Percentiles rank a stretch among this genome's conserved stretches.
phyloP scores from a whole-genome alignment of 2,113 vertebrate species.

The Hippocampus mohnikei region DNA sequence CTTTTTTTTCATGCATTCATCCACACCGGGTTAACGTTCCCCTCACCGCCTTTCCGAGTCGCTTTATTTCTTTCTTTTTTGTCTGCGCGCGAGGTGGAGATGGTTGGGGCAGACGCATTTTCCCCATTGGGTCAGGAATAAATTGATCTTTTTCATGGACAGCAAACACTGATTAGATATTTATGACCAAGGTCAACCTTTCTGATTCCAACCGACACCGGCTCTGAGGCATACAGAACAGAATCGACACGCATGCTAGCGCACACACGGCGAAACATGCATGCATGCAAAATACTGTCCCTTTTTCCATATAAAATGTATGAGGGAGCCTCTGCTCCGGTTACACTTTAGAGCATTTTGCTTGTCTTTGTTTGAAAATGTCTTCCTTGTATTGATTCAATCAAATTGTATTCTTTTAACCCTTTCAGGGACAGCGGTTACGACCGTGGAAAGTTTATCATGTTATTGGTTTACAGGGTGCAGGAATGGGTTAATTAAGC shows the following conservation, averaged over 20 bases:
- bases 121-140: slow-evolving; percentile 71
- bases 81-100: slow-evolving; percentile 48
- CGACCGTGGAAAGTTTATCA: too few species aligned
- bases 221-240: slow-evolving; percentile 68
- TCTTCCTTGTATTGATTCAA: slow-evolving; percentile 2
- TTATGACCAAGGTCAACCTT: slow-evolving; percentile 74
- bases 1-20: slow-evolving; percentile 48
- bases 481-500: neutral
- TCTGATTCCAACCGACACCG: slow-evolving; percentile 67
- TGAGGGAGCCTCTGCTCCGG: neutral
- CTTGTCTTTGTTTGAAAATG: neutral
- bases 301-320: neutral
- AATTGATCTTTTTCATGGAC: slow-evolving; percentile 75
- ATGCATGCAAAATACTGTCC: slow-evolving; percentile 24
- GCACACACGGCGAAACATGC: slow-evolving; percentile 11
- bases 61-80: slow-evolving; percentile 66
- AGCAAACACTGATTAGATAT: slow-evolving; percentile 74
- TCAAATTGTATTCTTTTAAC: neutral
- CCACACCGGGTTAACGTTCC: slow-evolving; percentile 57
- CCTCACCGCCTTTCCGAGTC: slow-evolving; percentile 36
- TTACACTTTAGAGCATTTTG: neutral
- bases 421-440: too few species aligned
- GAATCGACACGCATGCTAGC: slow-evolving; percentile 38
- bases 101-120: slow-evolving; percentile 58
- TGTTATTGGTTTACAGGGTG: too few species aligned